A percentile compares a stretch with the other conserved stretches of the same genome.
These are phyloP conservation scores for Drosophila equinoxialis DNA, from an alignment of 1,140 invertebrate genomes.

Conservation along the genomic window DNA sequence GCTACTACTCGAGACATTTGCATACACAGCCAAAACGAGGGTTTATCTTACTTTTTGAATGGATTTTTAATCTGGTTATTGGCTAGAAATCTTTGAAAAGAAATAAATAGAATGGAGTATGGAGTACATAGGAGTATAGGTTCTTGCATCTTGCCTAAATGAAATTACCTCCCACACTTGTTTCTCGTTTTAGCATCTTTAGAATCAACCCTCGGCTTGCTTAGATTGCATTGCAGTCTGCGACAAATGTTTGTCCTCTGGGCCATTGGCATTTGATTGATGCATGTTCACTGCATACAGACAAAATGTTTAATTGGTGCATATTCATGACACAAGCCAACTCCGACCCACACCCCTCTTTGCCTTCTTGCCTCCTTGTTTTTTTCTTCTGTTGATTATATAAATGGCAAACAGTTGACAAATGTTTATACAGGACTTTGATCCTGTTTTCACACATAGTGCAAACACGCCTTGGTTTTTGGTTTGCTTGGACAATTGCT, in stretches of 20 bases:
- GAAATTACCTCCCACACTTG: too few species aligned
- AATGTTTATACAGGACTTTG: constrained; percentile 77
- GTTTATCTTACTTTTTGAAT: neutral
- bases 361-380: neutral
- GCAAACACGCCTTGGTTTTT: constrained; percentile 59
- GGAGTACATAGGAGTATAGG: too few species aligned
- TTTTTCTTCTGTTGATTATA: constrained; percentile 57
- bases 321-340: constrained; percentile 55
- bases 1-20: neutral
- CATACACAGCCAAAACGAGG: neutral
- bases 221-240: constrained; percentile 17
- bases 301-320: constrained; percentile 77
- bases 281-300: constrained; percentile 65
- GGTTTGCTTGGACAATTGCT: constrained; percentile 1
- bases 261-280: constrained; percentile 75
- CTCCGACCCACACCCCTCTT: neutral
- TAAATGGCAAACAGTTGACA: constrained; percentile 71
- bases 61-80: too few species aligned
- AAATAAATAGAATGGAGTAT: too few species aligned
- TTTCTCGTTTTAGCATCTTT: neutral
- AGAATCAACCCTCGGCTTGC: constrained; percentile 26
- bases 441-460: constrained; percentile 80
- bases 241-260: constrained; percentile 59
- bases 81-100: too few species aligned
- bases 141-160: neutral